phyloP scores from a whole-genome alignment of 2,888 invertebrate species.

The Disparrhopalites patrizii region DNA sequence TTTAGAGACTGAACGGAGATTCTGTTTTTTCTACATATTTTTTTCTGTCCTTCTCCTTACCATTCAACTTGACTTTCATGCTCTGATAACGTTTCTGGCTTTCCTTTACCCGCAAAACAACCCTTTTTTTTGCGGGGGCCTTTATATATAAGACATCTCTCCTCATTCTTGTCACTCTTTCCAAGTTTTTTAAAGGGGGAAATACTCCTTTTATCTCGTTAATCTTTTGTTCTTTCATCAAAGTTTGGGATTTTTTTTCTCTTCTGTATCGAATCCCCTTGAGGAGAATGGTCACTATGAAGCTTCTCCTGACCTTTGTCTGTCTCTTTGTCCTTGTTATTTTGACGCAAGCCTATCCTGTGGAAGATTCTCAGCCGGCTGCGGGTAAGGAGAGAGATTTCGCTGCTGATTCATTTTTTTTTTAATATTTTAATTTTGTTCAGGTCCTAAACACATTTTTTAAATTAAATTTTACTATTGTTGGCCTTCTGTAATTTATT shows the following conservation, averaged over 20 bases:
- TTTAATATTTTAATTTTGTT: background rate
- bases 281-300: too few species aligned
- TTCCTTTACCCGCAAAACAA: too few species aligned
- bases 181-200: background rate
- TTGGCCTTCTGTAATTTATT: too few species aligned
- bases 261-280: too few species aligned
- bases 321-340: slow-evolving; percentile 5
- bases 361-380: slow-evolving; percentile 11
- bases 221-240: background rate
- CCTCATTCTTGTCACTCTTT: too few species aligned
- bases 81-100: slow-evolving; percentile 22
- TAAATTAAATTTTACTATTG: too few species aligned
- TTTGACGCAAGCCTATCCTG: slow-evolving; percentile 10
- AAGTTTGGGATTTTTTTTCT: background rate
- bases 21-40: background rate
- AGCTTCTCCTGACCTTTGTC: background rate
- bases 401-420: background rate
- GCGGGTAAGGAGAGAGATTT: slow-evolving; percentile 11
- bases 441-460: too few species aligned
- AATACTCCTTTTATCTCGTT: background rate
- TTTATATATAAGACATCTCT: too few species aligned
- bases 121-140: too few species aligned
- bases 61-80: slow-evolving; percentile 28
- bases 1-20: too few species aligned
- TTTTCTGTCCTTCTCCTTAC: background rate